Conservation (phyloP, 2,797 vertebrate genomes). For the Alosa sapidissima region DNA sequence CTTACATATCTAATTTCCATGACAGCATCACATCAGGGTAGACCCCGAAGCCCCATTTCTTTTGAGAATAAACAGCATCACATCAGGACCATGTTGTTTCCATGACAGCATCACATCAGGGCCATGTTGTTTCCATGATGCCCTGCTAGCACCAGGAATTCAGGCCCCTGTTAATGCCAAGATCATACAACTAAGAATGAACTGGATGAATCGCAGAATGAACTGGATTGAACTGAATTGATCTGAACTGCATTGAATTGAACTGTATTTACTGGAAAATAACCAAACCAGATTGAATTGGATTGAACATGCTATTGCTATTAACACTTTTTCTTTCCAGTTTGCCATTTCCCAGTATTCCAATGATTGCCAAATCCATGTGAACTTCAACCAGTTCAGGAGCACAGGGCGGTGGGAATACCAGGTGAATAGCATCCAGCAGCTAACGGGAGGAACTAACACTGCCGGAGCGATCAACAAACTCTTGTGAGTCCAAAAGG, state of each 20-base stretch:
- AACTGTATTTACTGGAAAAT: background rate
- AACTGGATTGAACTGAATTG: background rate
- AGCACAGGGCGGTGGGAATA: background rate
- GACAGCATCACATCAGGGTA: too few relatives aligned
- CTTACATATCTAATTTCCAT: too few relatives aligned
- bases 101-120: too few relatives aligned
- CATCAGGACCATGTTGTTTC: too few relatives aligned
- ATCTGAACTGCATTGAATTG: background rate
- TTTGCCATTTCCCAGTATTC: constrained; percentile 70
- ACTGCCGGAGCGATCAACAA: constrained; percentile 56
- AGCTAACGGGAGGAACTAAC: accelerated
- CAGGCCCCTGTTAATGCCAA: too few relatives aligned
- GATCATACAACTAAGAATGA: too few relatives aligned
- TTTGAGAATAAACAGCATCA: too few relatives aligned
- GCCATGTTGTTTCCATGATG: too few relatives aligned
- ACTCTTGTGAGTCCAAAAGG: constrained; percentile 63
- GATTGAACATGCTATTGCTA: background rate
- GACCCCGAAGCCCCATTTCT: too few relatives aligned
- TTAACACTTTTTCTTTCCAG: constrained; percentile 45
- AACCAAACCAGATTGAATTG: background rate
- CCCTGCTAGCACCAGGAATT: too few relatives aligned
- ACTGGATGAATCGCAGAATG: background rate
- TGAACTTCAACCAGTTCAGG: constrained; percentile 45
- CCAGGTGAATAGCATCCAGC: accelerated
- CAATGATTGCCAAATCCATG: accelerated